Evolutionary conservation across 2,888 invertebrate genomes (phyloP).

Genomic region (Drosophila suboccidentalis): DNA sequence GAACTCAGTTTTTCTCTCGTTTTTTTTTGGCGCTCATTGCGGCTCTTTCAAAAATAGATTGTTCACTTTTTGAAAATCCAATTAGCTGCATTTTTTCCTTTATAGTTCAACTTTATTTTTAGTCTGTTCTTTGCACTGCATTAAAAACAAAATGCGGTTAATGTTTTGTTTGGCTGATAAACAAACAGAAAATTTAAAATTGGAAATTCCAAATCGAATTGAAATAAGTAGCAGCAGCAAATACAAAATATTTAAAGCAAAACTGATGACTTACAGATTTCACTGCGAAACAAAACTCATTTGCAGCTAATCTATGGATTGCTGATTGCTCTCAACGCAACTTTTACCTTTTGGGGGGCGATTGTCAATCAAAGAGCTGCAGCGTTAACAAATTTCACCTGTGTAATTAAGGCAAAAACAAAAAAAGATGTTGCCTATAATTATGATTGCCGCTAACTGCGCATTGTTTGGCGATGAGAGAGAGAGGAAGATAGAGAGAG

Average conservation of each 20-base stretch:
- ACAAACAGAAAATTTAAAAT: slow-evolving; percentile 39
- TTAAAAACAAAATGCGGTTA: slow-evolving; percentile 56
- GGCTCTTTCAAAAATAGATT: slow-evolving; percentile 15
- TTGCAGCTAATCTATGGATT: slow-evolving; percentile 29
- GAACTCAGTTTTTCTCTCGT: not conserved
- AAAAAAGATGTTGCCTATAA: slow-evolving; percentile 58
- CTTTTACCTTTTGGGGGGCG: slow-evolving; percentile 43
- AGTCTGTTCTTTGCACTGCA: slow-evolving; percentile 31
- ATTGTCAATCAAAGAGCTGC: slow-evolving; percentile 53
- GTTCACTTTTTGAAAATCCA: slow-evolving; percentile 54
- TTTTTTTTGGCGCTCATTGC: slow-evolving; percentile 16
- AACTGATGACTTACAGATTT: slow-evolving; percentile 10
- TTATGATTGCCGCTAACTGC: slow-evolving; percentile 61
- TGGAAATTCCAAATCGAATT: slow-evolving; percentile 34
- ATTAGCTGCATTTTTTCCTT: slow-evolving; percentile 55
- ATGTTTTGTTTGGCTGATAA: slow-evolving; percentile 52
- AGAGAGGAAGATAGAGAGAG: slow-evolving; percentile 19
- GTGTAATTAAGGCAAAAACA: slow-evolving; percentile 52
- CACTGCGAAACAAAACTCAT: slow-evolving; percentile 20
- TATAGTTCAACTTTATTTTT: slow-evolving; percentile 54
- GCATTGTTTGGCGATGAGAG: slow-evolving; percentile 35
- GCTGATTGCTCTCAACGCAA: slow-evolving; percentile 30
- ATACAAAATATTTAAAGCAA: slow-evolving; percentile 15
- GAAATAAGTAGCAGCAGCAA: slow-evolving; percentile 15
- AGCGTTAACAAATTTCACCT: slow-evolving; percentile 65